Evolutionary conservation across 2,888 invertebrate genomes (phyloP).

Genomic region (Lypha dubia): DNA sequence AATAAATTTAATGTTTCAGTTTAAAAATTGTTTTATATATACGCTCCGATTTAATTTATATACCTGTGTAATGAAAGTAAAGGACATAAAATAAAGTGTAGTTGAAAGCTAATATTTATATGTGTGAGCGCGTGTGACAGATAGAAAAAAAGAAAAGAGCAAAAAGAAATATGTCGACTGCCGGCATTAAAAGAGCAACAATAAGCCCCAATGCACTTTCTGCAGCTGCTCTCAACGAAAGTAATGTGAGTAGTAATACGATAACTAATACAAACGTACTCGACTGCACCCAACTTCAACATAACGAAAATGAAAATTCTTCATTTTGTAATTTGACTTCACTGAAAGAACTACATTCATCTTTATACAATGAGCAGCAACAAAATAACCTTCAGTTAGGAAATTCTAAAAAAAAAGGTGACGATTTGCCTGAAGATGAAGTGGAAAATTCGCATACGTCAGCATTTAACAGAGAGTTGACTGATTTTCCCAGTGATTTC

Average conservation of each 20-base stretch:
- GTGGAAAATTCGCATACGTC: neutral
- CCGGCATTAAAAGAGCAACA: slow-evolving; percentile 51
- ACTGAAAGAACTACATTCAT: slow-evolving; percentile 15
- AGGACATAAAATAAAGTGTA: neutral
- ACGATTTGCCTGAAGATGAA: neutral
- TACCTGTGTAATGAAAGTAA: neutral
- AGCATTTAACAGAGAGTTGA: neutral
- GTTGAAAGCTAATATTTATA: neutral
- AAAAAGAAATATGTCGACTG: slow-evolving; percentile 46
- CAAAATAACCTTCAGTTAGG: slow-evolving; percentile 51
- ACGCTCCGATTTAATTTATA: too few relatives aligned
- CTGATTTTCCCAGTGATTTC: neutral
- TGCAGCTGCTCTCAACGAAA: slow-evolving; percentile 23
- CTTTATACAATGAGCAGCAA: neutral
- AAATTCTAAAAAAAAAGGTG: neutral
- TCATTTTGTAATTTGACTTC: slow-evolving; percentile 47
- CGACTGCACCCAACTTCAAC: neutral
- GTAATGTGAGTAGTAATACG: slow-evolving; percentile 6
- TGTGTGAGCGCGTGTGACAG: neutral
- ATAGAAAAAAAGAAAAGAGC: neutral
- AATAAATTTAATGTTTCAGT: too few relatives aligned
- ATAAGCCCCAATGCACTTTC: neutral
- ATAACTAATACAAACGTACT: neutral
- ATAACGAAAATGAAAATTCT: slow-evolving; percentile 22
- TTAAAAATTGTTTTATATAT: too few relatives aligned